Percentiles rank a stretch among this genome's conserved stretches.
phyloP scores from a whole-genome alignment of 2,797 vertebrate species.

The Benthosema pterotum region DNA sequence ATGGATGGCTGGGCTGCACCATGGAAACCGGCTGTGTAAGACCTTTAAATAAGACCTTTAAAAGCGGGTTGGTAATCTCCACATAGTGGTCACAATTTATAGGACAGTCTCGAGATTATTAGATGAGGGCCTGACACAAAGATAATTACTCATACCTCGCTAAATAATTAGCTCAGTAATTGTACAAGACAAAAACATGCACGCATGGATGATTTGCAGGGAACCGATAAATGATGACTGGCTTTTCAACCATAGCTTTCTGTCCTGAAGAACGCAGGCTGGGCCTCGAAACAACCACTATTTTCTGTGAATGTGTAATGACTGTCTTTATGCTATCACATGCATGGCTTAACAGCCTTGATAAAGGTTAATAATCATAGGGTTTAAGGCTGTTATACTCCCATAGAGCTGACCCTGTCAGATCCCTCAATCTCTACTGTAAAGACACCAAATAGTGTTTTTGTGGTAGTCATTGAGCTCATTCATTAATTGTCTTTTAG shows the following conservation, averaged over 20 bases:
- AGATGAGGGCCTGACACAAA: neutral
- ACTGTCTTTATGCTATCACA: conserved; percentile 5
- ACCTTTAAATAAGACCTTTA: conserved; percentile 20
- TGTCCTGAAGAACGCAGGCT: neutral
- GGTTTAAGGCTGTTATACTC: neutral
- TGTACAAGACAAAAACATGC: neutral
- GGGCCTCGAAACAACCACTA: conserved; percentile 18
- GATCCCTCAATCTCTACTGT: neutral
- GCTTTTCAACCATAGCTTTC: neutral
- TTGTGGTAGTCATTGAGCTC: neutral
- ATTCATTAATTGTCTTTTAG: neutral
- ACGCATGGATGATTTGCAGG: conserved; percentile 3
- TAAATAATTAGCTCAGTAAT: neutral
- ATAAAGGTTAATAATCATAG: conserved; percentile 8
- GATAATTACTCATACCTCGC: conserved; percentile 14
- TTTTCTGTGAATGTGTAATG: conserved; percentile 1
- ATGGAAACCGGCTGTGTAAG: conserved; percentile 11
- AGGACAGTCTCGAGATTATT: conserved; percentile 16
- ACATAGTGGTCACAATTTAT: neutral
- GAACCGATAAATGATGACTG: conserved; percentile 20
- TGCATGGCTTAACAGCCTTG: conserved; percentile 23
- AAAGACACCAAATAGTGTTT: neutral
- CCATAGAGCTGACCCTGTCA: neutral
- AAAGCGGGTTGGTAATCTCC: neutral
- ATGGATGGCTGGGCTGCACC: conserved; percentile 4